Base-by-base conservation (phyloP, 1,140 invertebrate species). In the Drosophila melanica region DNA sequence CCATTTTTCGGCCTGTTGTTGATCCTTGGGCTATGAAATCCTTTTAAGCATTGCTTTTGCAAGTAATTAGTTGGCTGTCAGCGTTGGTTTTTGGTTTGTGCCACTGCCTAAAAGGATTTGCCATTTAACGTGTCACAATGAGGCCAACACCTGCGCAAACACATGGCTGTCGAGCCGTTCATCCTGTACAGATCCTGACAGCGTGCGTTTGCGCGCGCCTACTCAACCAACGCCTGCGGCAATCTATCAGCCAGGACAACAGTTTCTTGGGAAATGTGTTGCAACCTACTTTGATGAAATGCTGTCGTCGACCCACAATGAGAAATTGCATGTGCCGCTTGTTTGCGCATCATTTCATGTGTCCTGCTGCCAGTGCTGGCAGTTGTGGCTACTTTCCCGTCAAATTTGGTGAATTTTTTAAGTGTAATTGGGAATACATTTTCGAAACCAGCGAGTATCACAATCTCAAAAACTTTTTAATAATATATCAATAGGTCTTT, bases 21-120 rank as follows among this genome's bases (percentile, higher is more conserved):
- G 62, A 23, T 54, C 48, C 37, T 58, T 70, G 33, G 27, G 57
- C 44, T 27, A 9, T n/a, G 30, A 70, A 72, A 79, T 79, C 74
- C 74, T 42, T 72, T 68, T 64, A 68, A n/a, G 57, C 54, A 45
- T 76, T 76, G 68, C 73, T 67, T 64, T 79, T 51, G 60, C 73
- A 76, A 75, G 67, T 72, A 79, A 79, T 79, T 79, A 79, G 77
- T 79, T 75, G 74, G 59, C 74, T 79, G 77, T 79, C 77, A 79
- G 63, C 77, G 41, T 77, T 59, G 58, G 55, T 70, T 35, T 16
- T 63, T 37, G 47, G 39, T 37, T 12, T 66, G 50, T 74, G 57
- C 64, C 57, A 65, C 16, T 60, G 63, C 74, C 27, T 71, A 78
- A 78, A 75, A 57, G 72, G 75, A 78, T 78, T 78, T 78, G 47